A percentile compares a stretch with the other conserved stretches of the same genome.
These are phyloP conservation scores for Tragelaphus eurycerus DNA, from an alignment of 2,797 vertebrate genomes.

Conservation along the genomic window DNA sequence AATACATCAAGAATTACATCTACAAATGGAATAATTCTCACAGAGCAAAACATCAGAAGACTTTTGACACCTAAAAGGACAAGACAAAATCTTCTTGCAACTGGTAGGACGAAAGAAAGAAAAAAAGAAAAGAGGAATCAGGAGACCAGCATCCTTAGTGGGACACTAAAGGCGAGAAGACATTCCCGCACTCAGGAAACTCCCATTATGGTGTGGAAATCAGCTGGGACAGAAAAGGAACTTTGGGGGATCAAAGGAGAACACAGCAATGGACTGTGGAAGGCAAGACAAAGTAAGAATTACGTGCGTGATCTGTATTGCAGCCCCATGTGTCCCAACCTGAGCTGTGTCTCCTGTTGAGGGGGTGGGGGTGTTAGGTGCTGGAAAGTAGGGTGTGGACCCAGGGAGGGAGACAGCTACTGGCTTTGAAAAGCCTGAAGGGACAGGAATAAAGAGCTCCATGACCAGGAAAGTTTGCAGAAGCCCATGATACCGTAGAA, in stretches of 20 bases:
- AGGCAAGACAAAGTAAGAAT: background rate
- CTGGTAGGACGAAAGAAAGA: background rate
- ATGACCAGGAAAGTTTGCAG: background rate
- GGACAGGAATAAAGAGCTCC: background rate
- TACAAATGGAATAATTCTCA: background rate
- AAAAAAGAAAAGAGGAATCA: background rate
- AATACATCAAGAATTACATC: background rate
- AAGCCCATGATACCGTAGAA: background rate
- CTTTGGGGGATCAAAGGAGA: background rate
- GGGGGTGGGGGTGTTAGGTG: background rate
- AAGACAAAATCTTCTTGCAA: background rate
- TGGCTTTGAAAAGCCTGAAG: background rate
- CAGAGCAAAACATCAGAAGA: background rate
- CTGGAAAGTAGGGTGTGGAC: background rate
- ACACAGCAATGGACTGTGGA: background rate
- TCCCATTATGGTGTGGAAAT: background rate
- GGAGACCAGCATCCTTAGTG: background rate
- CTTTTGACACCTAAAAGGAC: background rate
- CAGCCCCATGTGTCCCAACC: background rate
- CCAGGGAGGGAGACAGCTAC: background rate
- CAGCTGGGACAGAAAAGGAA: background rate
- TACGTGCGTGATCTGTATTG: background rate
- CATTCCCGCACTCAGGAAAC: rapidly evolving
- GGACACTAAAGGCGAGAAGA: background rate
- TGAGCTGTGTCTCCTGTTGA: background rate